Evolutionary conservation across 1,140 invertebrate species (phyloP), one percentile per base, ranked within the genome.

Genomic region (Drosophila dunni): DNA sequence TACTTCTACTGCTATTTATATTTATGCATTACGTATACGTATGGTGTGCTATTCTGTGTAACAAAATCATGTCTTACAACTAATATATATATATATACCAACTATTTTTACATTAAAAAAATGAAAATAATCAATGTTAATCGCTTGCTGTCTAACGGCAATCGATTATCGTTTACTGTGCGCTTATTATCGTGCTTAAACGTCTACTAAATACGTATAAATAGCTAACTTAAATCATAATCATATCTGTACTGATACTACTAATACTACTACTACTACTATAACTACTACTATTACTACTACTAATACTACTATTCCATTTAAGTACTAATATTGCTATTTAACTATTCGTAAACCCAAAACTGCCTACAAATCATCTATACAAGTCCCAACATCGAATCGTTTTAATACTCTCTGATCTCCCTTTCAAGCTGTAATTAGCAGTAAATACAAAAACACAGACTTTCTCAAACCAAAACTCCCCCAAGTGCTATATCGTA

Each of bases 131-230:
- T 61, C 15, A 46, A 38, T 36, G 56, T 60, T 57, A 24, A 62
- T 53, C 48, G 54, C 61, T 38, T 34, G 13, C 57, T 46, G 58
- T 29, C 38, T 13, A 46, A n/a, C 34, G 51, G 64, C 57, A 36
- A 65, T 29, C 44, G 34, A 61, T 29, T 48, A 62, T 64, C 58
- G 50, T 45, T 51, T 89, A 78, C 13, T 88, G 61, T 81, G 81
- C 81, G 84, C 85, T 82, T 73, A 64, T 90, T 63, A 80, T 85
- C 71, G 85, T 90, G 86, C 81, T 85, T 79, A 64, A 90, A 76
- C 75, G 78, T 90, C 72, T 85, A 73, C 81, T 85, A 40, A 68
- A 73, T 66, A 83, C 66, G 60, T 60, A 68, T 46, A 46, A 56
- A 58, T 71, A 75, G 40, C 40, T 48, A 54, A 42, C 40, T 11